Evolutionary conservation across 2,113 vertebrate genomes (phyloP).

Genomic region (Bos taurus): DNA sequence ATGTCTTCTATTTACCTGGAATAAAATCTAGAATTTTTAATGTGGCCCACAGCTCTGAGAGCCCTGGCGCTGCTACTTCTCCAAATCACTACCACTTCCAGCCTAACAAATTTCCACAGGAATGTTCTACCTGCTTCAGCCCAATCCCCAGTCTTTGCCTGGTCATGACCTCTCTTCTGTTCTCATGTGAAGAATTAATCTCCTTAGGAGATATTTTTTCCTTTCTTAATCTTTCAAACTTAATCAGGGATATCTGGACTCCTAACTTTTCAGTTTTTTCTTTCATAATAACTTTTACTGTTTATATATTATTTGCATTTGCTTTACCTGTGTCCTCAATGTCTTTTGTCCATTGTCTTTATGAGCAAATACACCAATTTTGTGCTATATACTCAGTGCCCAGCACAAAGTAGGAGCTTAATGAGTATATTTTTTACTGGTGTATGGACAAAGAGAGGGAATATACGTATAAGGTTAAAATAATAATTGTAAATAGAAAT

Average conservation of each 20-base stretch:
- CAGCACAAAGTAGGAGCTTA: background rate
- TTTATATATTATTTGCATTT: background rate
- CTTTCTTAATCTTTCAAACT: background rate
- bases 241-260: background rate
- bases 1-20: background rate
- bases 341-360: background rate
- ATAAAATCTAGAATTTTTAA: background rate
- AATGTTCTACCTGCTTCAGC: background rate
- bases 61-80: background rate
- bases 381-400: background rate
- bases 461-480: background rate
- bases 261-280: background rate
- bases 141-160: background rate
- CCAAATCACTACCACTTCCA: background rate
- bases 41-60: background rate
- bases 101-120: background rate
- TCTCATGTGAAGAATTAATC: background rate
- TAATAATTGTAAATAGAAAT: background rate
- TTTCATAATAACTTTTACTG: background rate
- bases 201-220: background rate
- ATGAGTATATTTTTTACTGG: background rate
- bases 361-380: background rate
- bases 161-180: background rate
- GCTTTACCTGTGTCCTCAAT: background rate
- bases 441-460: background rate